Percentiles rank a stretch among this genome's conserved stretches.
phyloP scores from a whole-genome alignment of 2,797 vertebrate genomes.

The Australoheros facetus region DNA sequence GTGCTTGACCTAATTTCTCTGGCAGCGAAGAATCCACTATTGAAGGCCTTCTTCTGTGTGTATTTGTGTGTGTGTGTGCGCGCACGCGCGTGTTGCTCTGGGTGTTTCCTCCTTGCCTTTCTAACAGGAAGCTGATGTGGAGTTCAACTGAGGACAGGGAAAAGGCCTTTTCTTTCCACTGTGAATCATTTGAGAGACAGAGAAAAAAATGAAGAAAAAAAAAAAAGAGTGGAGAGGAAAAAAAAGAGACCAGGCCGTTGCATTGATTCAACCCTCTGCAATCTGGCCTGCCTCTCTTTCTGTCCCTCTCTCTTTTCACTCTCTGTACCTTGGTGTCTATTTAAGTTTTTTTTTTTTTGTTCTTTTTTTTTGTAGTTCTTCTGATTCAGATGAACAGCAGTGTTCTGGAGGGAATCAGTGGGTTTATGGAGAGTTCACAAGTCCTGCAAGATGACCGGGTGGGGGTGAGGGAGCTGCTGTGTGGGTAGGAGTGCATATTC shows the following conservation, averaged over 20 bases:
- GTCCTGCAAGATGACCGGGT: constrained; percentile 61
- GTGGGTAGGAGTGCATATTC: constrained; percentile 67
- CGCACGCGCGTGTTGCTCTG: constrained; percentile 71
- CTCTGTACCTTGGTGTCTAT: constrained; percentile 85
- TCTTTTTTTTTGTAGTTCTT: constrained; percentile 51
- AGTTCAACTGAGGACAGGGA: constrained; percentile 92
- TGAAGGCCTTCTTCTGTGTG: constrained; percentile 84
- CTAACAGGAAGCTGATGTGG: constrained; percentile 86
- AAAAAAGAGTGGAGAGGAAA: constrained; percentile 14
- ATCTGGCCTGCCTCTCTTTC: constrained; percentile 77
- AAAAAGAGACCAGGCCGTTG: constrained; percentile 74
- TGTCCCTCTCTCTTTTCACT: constrained; percentile 47
- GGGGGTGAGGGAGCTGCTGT: constrained; percentile 39
- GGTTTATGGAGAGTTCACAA: constrained; percentile 72
- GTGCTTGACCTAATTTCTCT: constrained; percentile 86
- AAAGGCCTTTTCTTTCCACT: constrained; percentile 85
- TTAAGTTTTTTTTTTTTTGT: constrained; percentile 72
- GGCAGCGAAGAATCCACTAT: constrained; percentile 79
- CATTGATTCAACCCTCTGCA: constrained; percentile 83
- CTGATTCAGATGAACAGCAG: constrained; percentile 62
- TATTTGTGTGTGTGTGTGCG: constrained; percentile 47
- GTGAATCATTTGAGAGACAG: constrained; percentile 81
- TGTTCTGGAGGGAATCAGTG: constrained; percentile 58
- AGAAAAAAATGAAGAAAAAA: constrained; percentile 13
- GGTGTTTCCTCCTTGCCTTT: constrained; percentile 84